Evolutionary conservation across 2,113 vertebrate species (phyloP).

Genomic region (Cyprinodon brontotheroides): DNA sequence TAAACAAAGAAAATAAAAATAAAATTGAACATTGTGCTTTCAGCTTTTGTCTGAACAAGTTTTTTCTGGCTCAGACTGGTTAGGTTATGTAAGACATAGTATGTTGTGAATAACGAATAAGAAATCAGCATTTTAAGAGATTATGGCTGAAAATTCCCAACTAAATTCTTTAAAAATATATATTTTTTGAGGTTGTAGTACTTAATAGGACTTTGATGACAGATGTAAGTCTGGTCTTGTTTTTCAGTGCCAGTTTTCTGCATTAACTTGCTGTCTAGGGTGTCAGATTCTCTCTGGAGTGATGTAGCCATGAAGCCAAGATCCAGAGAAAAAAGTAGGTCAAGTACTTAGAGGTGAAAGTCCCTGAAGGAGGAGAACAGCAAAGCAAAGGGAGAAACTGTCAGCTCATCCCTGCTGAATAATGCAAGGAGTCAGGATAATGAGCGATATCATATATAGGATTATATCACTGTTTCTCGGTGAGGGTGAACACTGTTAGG

Average conservation of each 20-base stretch:
- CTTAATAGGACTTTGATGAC: too few relatives aligned
- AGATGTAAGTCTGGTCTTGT: background rate
- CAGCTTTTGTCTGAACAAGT: too few relatives aligned
- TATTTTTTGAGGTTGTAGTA: too few relatives aligned
- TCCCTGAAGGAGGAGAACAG: conserved; percentile 42
- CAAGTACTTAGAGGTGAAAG: conserved; percentile 58
- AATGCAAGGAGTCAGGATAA: conserved; percentile 6
- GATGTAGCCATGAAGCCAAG: conserved; percentile 44
- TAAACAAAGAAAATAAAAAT: too few relatives aligned
- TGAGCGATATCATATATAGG: background rate
- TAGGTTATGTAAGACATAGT: too few relatives aligned
- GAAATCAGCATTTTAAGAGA: too few relatives aligned
- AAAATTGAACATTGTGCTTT: too few relatives aligned
- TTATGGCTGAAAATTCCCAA: too few relatives aligned
- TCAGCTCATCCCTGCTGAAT: conserved; percentile 22
- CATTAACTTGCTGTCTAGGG: conserved; percentile 30
- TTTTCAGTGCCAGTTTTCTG: too few relatives aligned
- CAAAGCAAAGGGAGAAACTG: conserved; percentile 30
- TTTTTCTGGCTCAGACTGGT: too few relatives aligned
- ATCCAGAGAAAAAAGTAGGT: conserved; percentile 69
- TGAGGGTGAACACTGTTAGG: background rate
- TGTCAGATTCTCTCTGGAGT: conserved; percentile 33
- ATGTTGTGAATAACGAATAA: too few relatives aligned
- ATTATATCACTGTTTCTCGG: background rate
- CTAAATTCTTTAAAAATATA: too few relatives aligned